Conservation (phyloP, 2,888 invertebrate genomes). For the Boloria selene region DNA sequence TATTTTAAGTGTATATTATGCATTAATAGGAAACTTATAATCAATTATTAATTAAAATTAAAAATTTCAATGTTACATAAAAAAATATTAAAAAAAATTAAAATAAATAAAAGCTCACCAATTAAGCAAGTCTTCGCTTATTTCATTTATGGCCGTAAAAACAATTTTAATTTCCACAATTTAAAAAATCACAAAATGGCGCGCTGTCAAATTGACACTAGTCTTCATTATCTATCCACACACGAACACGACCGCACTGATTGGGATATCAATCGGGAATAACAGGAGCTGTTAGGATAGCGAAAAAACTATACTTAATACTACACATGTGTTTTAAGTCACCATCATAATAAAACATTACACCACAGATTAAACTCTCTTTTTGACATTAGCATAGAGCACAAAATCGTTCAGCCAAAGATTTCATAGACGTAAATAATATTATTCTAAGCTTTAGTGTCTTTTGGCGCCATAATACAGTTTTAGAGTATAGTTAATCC, state of each 20-base stretch:
- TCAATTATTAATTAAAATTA: no score
- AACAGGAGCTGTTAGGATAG: conserved; percentile 63
- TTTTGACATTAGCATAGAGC: conserved; percentile 21
- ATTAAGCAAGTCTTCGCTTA: no score
- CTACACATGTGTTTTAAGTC: conserved; percentile 44
- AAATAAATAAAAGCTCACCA: not conserved
- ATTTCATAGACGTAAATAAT: conserved; percentile 37
- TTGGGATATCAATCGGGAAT: conserved; percentile 61
- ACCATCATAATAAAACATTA: conserved; percentile 22
- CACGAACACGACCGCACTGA: conserved; percentile 57
- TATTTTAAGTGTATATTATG: no score
- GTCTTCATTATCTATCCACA: conserved; percentile 50
- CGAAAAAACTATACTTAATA: conserved; percentile 61
- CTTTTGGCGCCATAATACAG: conserved; percentile 62
- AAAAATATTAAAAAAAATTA: no score
- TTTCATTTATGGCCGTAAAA: no score
- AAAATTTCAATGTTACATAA: no score
- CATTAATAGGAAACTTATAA: no score
- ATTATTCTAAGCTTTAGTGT: conserved; percentile 45
- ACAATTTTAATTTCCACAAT: conserved; percentile 37
- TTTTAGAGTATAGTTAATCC: conserved; percentile 31
- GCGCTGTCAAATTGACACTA: conserved; percentile 66
- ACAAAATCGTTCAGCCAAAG: conserved; percentile 26
- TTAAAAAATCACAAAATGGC: conserved; percentile 53
- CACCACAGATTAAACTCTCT: conserved; percentile 22